Conservation (phyloP, 2,888 invertebrate genomes). For the Chaetoderma sp. region DNA sequence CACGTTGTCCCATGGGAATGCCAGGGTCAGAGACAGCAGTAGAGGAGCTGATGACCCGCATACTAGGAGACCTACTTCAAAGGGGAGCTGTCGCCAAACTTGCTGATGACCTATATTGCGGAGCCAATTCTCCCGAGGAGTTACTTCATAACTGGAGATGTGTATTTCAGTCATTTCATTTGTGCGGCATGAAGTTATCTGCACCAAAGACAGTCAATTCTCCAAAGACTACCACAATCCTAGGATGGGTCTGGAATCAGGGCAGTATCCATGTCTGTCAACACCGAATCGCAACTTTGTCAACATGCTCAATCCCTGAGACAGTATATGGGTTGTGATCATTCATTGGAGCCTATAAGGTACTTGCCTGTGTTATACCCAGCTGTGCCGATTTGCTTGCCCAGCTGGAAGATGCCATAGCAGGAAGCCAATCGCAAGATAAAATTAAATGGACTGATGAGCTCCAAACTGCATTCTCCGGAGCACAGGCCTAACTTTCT, state of each 20-base stretch:
- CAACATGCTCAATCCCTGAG: slow-evolving; percentile 23
- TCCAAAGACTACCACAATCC: slow-evolving; percentile 11
- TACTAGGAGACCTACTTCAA: slow-evolving; percentile 31
- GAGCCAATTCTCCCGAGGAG: background rate
- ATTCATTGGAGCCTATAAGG: slow-evolving; percentile 38
- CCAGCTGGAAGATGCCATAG: slow-evolving; percentile 28
- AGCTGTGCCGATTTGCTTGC: slow-evolving; percentile 17
- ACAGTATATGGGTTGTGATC: slow-evolving; percentile 20
- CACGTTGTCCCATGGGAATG: slow-evolving; percentile 36
- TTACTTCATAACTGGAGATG: no score
- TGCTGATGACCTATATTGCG: slow-evolving; percentile 25
- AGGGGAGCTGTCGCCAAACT: slow-evolving; percentile 27
- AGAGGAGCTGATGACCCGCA: slow-evolving; percentile 31
- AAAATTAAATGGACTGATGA: slow-evolving; percentile 32
- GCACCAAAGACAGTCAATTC: slow-evolving; percentile 27
- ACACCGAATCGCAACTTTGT: slow-evolving; percentile 26
- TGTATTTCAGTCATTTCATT: no score
- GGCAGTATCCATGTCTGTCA: slow-evolving; percentile 27
- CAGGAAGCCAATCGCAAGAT: slow-evolving; percentile 28
- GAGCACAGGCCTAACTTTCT: slow-evolving; percentile 15
- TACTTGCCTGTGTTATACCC: slow-evolving; percentile 27
- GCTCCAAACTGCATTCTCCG: slow-evolving; percentile 13
- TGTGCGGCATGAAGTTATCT: slow-evolving; percentile 23
- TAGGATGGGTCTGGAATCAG: slow-evolving; percentile 34
- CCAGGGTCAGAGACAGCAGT: slow-evolving; percentile 34